Conservation (phyloP, 2,888 invertebrate species). For the Hydrotaea cyrtoneurina region DNA sequence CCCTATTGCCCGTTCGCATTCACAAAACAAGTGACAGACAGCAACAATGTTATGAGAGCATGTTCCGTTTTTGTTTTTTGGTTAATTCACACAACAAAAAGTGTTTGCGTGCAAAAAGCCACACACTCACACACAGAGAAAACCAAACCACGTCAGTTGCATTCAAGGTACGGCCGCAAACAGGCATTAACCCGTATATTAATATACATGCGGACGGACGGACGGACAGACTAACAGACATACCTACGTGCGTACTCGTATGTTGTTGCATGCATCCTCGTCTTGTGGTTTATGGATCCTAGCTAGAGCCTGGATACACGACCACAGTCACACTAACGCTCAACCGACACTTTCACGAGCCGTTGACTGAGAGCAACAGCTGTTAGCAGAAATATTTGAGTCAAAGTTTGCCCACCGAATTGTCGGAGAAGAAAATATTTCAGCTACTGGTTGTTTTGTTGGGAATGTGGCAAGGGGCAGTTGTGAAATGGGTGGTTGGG, state of each 20-base stretch:
- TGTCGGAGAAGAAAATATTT: neutral
- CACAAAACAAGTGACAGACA: neutral
- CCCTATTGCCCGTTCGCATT: neutral
- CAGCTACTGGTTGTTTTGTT: neutral
- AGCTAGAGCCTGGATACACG: neutral
- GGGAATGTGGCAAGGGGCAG: too few relatives aligned
- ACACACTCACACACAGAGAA: too few relatives aligned
- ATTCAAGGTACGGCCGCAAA: conserved; percentile 72
- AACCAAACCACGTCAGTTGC: conserved; percentile 75
- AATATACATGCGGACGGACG: neutral
- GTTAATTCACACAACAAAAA: conserved; percentile 41
- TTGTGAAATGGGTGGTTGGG: too few relatives aligned
- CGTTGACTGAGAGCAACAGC: neutral
- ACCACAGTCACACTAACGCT: neutral
- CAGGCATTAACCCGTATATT: conserved; percentile 60
- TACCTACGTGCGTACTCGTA: neutral
- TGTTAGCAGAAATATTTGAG: conserved; percentile 20
- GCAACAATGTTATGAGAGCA: conserved; percentile 36
- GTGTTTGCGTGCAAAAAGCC: conserved; percentile 72
- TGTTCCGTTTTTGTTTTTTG: conserved; percentile 10
- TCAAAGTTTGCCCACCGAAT: too few relatives aligned
- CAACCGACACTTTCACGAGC: neutral
- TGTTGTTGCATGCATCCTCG: conserved; percentile 30
- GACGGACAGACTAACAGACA: neutral
- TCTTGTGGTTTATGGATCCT: conserved; percentile 33